Conservation (phyloP, 2,888 invertebrate genomes). For the Platypus cylindrus region DNA sequence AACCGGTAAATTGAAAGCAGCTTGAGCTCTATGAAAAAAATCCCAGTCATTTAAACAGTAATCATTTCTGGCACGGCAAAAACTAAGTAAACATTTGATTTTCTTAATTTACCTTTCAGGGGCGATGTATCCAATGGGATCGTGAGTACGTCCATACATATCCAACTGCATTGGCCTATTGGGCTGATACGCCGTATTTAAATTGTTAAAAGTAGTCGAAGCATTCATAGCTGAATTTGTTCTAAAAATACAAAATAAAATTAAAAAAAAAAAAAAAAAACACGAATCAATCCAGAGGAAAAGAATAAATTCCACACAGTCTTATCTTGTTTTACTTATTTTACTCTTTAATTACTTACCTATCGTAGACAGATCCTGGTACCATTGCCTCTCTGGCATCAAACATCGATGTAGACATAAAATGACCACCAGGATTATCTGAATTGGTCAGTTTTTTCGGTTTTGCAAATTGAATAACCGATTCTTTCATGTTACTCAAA, state of each 20-base stretch:
- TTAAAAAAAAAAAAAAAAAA: neutral
- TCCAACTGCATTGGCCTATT: constrained; percentile 38
- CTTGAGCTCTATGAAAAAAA: too few species aligned
- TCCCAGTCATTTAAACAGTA: neutral
- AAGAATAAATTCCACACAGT: too few species aligned
- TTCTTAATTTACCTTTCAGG: constrained; percentile 53
- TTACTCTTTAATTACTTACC: too few species aligned
- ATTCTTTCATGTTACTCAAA: constrained; percentile 90
- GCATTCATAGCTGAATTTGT: constrained; percentile 21
- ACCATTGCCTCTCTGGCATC: constrained; percentile 92
- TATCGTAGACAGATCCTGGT: constrained; percentile 86
- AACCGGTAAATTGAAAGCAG: constrained; percentile 74
- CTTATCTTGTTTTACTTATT: too few species aligned
- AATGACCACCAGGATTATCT: constrained; percentile 90
- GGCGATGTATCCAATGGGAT: constrained; percentile 87
- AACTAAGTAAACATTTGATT: constrained; percentile 1
- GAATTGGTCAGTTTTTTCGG: constrained; percentile 92
- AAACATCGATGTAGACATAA: constrained; percentile 95
- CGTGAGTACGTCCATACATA: constrained; percentile 61
- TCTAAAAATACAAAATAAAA: constrained; percentile 7
- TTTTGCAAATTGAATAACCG: constrained; percentile 92
- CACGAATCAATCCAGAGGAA: too few species aligned
- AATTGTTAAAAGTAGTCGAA: constrained; percentile 11
- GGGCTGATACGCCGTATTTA: constrained; percentile 10
- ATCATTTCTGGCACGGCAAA: neutral